These are phyloP conservation scores for Hydropsyche tenuis DNA, from an alignment of 1,140 invertebrate species.

Conservation along the genomic window DNA sequence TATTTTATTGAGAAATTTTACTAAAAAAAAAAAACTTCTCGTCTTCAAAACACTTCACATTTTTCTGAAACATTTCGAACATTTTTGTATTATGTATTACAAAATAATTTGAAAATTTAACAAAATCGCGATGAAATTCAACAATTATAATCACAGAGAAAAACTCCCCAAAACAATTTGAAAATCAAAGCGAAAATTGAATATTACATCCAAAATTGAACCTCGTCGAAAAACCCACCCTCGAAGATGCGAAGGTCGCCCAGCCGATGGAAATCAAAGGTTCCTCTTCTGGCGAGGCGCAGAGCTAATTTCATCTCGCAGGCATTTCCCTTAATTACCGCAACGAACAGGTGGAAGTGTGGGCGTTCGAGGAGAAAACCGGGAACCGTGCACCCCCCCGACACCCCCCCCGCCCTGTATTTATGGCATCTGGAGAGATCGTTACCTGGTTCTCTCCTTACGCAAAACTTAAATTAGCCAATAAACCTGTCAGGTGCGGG, in stretches of 20 bases:
- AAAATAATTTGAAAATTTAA: no score
- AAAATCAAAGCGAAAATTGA: no score
- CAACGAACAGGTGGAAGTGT: background rate
- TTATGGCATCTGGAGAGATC: conserved; percentile 49
- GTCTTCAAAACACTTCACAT: no score
- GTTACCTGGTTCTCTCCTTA: conserved; percentile 50
- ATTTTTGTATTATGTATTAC: no score
- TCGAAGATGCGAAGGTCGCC: background rate
- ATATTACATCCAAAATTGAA: no score
- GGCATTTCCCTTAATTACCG: conserved; percentile 50
- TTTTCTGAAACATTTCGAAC: no score
- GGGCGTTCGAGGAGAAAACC: background rate
- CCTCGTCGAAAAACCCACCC: no score
- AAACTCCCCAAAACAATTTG: no score
- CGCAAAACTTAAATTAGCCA: conserved; percentile 64
- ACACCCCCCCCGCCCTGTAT: conserved; percentile 29
- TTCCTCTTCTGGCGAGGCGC: conserved; percentile 5
- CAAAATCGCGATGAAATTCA: no score
- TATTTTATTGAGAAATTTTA: no score
- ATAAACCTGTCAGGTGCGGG: conserved; percentile 61
- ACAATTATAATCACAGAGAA: no score
- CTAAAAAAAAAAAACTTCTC: no score
- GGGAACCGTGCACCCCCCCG: conserved; percentile 6
- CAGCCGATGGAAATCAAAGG: conserved; percentile 21
- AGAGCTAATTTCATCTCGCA: conserved; percentile 45